Conservation (phyloP, 1,140 invertebrate genomes). For the Listronotus oregonensis region DNA sequence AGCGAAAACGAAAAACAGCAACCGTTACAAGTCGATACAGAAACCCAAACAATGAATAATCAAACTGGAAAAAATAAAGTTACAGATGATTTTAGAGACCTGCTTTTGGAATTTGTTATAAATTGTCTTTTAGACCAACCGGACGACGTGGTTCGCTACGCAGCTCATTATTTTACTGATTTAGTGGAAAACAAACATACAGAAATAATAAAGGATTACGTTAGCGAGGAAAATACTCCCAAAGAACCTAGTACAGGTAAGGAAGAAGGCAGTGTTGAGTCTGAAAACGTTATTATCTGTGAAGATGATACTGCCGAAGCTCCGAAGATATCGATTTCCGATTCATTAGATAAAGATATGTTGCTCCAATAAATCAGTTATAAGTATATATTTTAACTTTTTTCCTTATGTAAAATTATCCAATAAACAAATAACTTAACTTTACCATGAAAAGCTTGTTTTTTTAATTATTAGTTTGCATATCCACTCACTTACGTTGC, state of each 20-base stretch:
- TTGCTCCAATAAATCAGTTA: too few relatives aligned
- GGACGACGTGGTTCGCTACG: constrained; percentile 85
- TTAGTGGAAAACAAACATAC: constrained; percentile 70
- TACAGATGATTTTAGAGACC: constrained; percentile 86
- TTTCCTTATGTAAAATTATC: too few relatives aligned
- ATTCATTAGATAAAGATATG: too few relatives aligned
- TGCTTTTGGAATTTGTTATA: constrained; percentile 93
- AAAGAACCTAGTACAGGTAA: background rate
- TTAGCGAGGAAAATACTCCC: constrained; percentile 20
- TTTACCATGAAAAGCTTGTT: too few relatives aligned
- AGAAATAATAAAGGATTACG: constrained; percentile 59
- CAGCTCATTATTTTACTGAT: constrained; percentile 87
- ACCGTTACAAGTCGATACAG: background rate
- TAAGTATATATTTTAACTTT: too few relatives aligned
- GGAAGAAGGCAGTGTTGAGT: background rate
- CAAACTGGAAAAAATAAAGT: constrained; percentile 58
- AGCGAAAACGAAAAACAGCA: too few relatives aligned
- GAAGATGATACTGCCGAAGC: too few relatives aligned
- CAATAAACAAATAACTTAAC: too few relatives aligned
- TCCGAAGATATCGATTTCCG: too few relatives aligned
- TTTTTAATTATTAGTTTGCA: too few relatives aligned
- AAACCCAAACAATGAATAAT: constrained; percentile 8
- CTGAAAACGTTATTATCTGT: too few relatives aligned
- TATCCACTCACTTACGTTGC: too few relatives aligned
- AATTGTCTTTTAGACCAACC: constrained; percentile 90